Evolutionary conservation across 2,888 invertebrate genomes (phyloP), one percentile per base, ranked within the genome.

Genomic region (Dynastes hyllus): DNA sequence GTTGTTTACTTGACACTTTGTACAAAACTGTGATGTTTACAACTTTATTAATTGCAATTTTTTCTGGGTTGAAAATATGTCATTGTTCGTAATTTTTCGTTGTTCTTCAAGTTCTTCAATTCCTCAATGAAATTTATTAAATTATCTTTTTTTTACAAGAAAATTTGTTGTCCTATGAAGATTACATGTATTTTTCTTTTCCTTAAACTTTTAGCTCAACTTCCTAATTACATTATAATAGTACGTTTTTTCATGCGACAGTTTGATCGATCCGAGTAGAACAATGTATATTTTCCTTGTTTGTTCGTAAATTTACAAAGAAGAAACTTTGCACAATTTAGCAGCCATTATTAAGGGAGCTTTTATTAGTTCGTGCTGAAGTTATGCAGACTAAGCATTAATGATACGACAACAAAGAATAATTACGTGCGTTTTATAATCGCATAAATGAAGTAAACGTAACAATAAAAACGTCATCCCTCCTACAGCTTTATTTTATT

Each of bases 161-260:
- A 45, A 45, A 45, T 45, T 45, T 45, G 11, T 11, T 8, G 8
- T 37, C 5, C 0, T 8, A 45, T 11, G 45, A 45, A 45, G 9
- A 45, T 32, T 45, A 45, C 8, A 45, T 8, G 45, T 45, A 45
- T 8, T 45, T 45, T 45, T 8, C 8, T 45, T 45, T 45, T 45
- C 8, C 45, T 11, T 8, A 8, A 45, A 45, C 45, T 45, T 45
- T 45, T 45, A 61, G 29, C 22, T 29, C 29, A 61, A 22, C 29
- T 11, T 61, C 11, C 27, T 61, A 61, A 61, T 61, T 61, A 22
- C 29, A 61, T 61, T 29, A 29, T 61, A 61, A 27, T 61, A 61
- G 22, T 61, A 61, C 8, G 22, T 27, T 5, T 11, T 27, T 61
- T 61, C 9, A 29, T 29, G 13, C 22, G 61, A 61, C 61, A 29